Conservation (phyloP, 2,888 invertebrate genomes). For the Bombylius major region DNA sequence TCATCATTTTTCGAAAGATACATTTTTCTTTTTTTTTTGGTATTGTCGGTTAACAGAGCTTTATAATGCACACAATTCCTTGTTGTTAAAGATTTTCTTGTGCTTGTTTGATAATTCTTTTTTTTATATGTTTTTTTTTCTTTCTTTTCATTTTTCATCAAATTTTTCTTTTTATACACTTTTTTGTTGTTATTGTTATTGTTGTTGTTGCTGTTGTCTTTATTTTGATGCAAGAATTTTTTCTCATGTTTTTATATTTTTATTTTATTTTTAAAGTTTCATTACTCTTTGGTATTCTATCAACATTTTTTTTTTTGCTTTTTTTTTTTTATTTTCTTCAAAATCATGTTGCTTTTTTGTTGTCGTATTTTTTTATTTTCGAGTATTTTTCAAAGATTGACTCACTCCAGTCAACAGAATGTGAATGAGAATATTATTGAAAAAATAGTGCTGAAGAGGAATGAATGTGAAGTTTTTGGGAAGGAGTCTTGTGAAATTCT, state of each 20-base stretch:
- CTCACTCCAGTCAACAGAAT: not conserved
- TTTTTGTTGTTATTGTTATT: not conserved
- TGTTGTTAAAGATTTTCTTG: no score
- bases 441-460: conserved; percentile 6
- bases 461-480: conserved; percentile 8
- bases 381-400: not conserved
- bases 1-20: no score
- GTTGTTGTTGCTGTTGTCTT: not conserved
- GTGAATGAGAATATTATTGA: not conserved
- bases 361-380: not conserved
- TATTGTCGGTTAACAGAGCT: no score
- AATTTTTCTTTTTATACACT: not conserved
- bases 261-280: not conserved
- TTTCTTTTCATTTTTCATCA: not conserved
- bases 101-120: not conserved
- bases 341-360: no score
- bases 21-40: no score
- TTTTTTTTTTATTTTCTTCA: no score
- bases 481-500: conserved; percentile 19
- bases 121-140: not conserved
- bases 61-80: no score
- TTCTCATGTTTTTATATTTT: not conserved
- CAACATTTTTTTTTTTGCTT: not conserved
- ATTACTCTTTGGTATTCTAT: not conserved
- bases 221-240: not conserved